Conservation (phyloP, 1,140 invertebrate genomes). For the Olivierus martensii region DNA sequence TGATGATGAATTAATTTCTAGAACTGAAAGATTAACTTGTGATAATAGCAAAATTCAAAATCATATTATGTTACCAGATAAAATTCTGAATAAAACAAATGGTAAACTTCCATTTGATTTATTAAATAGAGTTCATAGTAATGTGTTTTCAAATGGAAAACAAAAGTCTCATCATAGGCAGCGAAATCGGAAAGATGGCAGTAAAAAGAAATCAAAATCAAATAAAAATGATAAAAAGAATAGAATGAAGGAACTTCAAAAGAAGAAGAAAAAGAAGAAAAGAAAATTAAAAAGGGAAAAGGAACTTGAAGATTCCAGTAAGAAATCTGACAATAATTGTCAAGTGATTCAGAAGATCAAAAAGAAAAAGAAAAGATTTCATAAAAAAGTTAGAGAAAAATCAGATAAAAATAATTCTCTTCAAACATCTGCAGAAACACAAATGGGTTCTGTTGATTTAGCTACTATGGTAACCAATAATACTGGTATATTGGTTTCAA, state of each 20-base stretch:
- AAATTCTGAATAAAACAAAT: not conserved
- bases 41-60: too few relatives aligned
- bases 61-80: not conserved
- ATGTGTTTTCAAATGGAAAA: not conserved
- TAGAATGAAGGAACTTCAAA: not conserved
- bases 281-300: slow-evolving; percentile 12
- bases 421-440: too few relatives aligned
- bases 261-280: slow-evolving; percentile 10
- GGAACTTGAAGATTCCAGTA: not conserved
- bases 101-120: not conserved
- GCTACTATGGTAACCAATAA: not conserved
- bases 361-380: slow-evolving; percentile 8
- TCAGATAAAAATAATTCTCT: too few relatives aligned
- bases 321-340: too few relatives aligned
- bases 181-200: not conserved
- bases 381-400: slow-evolving; percentile 5
- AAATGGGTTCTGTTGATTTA: slow-evolving; percentile 1
- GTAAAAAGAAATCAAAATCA: too few relatives aligned
- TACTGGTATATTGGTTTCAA: not conserved
- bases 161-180: not conserved
- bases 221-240: not conserved
- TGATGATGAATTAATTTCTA: not conserved
- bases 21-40: too few relatives aligned
- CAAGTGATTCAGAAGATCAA: not conserved
- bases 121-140: not conserved